A percentile compares a stretch with the other conserved stretches of the same genome.
Evolutionary conservation across 2,797 vertebrate species (phyloP).

Genomic region (Peromyscus attwateri): DNA sequence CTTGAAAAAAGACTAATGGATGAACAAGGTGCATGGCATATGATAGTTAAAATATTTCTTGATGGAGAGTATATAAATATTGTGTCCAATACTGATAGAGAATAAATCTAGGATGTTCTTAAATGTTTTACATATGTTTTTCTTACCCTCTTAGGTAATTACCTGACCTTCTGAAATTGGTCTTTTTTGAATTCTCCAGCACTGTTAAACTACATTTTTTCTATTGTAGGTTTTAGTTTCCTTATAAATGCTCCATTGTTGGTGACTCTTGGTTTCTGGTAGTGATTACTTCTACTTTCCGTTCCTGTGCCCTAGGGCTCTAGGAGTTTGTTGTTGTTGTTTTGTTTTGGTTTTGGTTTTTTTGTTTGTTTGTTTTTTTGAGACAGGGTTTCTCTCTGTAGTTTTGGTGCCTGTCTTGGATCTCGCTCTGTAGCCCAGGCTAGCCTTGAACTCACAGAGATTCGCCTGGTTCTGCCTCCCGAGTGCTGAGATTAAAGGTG

Average conservation of each 20-base stretch:
- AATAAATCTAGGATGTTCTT: not conserved
- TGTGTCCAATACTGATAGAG: not conserved
- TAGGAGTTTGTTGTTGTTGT: too few species aligned
- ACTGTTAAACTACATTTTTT: not conserved
- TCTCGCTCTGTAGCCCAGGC: too few species aligned
- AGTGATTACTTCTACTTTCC: not conserved
- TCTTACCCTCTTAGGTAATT: conserved; percentile 39
- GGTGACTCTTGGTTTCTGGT: conserved; percentile 8
- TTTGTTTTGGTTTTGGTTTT: too few species aligned
- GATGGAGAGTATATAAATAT: not conserved
- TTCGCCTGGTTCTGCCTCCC: too few species aligned
- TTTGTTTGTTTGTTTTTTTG: too few species aligned
- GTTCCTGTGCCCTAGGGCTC: not conserved
- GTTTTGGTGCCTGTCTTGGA: too few species aligned
- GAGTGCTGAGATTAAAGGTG: too few species aligned
- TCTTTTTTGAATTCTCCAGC: not conserved
- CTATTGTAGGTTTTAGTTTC: not conserved
- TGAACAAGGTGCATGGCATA: not conserved
- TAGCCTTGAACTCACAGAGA: too few species aligned
- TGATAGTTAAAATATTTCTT: conserved; percentile 34
- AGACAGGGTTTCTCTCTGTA: too few species aligned
- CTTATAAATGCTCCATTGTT: not conserved
- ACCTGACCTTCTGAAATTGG: not conserved
- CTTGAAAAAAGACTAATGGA: not conserved
- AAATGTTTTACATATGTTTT: not conserved